phyloP scores from a whole-genome alignment of 2,888 invertebrate genomes.

The Eristalis tenax region DNA sequence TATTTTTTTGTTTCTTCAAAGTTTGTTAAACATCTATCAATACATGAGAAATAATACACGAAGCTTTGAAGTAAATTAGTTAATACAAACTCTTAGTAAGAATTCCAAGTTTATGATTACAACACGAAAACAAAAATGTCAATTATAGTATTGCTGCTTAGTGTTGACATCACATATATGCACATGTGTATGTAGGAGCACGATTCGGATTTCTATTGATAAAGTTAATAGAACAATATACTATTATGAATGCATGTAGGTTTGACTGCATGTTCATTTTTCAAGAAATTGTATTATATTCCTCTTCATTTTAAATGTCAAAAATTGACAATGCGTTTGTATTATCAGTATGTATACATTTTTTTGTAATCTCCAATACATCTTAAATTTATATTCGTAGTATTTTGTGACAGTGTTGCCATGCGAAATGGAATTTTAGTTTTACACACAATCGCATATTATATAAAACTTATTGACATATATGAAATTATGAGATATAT shows the following conservation, averaged over 20 bases:
- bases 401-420: no score
- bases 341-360: no score
- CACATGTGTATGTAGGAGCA: background rate
- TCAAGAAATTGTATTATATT: no score
- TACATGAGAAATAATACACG: background rate
- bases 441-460: no score
- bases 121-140: conserved; percentile 50
- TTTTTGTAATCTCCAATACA: no score
- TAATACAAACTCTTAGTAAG: background rate
- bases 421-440: no score
- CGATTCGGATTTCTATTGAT: background rate
- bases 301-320: no score
- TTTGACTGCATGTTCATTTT: no score
- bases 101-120: conserved; percentile 24
- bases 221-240: background rate
- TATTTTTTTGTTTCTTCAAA: background rate
- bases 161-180: conserved; percentile 41
- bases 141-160: conserved; percentile 17
- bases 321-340: no score
- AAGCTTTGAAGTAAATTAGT: background rate
- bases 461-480: no score
- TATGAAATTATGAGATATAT: no score
- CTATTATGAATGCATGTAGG: background rate
- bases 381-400: no score
- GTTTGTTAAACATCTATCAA: background rate